Percentiles rank a stretch among this genome's conserved stretches.
These are phyloP conservation scores for Acrobasis consociella DNA, from an alignment of 2,888 invertebrate species.

Conservation along the genomic window DNA sequence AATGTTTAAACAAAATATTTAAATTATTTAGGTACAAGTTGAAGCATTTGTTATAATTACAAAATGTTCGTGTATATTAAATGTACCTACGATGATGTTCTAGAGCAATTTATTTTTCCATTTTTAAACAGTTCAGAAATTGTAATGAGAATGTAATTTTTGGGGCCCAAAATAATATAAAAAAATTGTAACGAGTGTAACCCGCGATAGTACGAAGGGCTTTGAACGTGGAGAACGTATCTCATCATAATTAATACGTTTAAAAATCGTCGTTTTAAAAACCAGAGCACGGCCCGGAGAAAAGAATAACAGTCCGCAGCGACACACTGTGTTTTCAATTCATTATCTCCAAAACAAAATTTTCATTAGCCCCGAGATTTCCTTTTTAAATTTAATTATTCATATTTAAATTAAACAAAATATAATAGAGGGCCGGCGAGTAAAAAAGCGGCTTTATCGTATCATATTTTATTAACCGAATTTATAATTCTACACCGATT, in stretches of 20 bases:
- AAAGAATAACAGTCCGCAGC: constrained; percentile 75
- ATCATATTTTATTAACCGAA: constrained; percentile 82
- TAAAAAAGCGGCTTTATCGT: constrained; percentile 78
- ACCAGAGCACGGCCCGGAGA: constrained; percentile 67
- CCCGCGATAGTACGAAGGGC: constrained; percentile 54
- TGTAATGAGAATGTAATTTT: constrained; percentile 8
- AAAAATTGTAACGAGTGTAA: constrained; percentile 1
- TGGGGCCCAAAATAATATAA: background rate
- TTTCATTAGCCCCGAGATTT: constrained; percentile 81
- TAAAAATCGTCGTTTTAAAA: constrained; percentile 61
- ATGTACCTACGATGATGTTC: background rate
- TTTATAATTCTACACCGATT: constrained; percentile 81
- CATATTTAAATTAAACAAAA: constrained; percentile 83
- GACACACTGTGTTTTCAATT: constrained; percentile 80
- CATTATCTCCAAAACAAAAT: constrained; percentile 83
- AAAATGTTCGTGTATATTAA: background rate
- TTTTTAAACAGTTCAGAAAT: background rate
- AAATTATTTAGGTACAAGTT: background rate
- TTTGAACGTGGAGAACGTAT: constrained; percentile 65
- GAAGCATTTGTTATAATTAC: background rate
- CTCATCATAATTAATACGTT: constrained; percentile 76
- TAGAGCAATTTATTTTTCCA: background rate
- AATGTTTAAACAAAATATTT: too few species aligned
- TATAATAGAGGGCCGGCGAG: constrained; percentile 78
- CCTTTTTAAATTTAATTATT: constrained; percentile 82